Evolutionary conservation across 2,797 vertebrate species (phyloP), one percentile per base, ranked within the genome.

Genomic region (Sciurus vulgaris): DNA sequence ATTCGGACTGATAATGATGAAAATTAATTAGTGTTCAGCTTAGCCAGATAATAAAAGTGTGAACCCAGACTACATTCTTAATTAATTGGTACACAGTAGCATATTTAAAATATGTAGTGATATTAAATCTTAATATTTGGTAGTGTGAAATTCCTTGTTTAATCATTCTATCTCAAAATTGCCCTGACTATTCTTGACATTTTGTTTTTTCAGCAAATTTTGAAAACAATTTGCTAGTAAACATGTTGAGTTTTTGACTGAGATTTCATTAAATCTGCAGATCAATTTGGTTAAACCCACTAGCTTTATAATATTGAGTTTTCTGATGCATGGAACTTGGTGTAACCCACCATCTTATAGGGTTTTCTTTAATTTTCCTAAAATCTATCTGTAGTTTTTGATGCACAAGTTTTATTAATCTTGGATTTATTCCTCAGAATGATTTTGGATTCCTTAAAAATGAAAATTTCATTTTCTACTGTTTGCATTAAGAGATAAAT

Each of bases 41-140:
- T 95, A 93, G 41, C 28, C 44, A 76, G 20, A 91, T 44, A 74
- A 28, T 13, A 78, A 79, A 69, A 93, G 76, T 63, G 72, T 74
- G 12, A 81, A n/a, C 61, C 33, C 69, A 86, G 4, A 3, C 28
- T 30, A 70, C 8, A 63, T 26, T 4, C 7, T 92, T 77, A 59
- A 63, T 18, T 78, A 18, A 67, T 44, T 83, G 14, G 12, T 56
- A 33, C 5, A 84, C 0, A 54, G 59, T 9, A 61, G 65, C 79
- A 78, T 70, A 59, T 67, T 30, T 65, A 65, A 30, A 65, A 65
- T 65, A 74, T 30, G 28, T 78, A 49, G 47, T 77, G 59, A 70
- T 13, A 59, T 30, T 86, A 86, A 70, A 47, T 70, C 35, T 86
- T 78, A 51, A 24, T 47, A 33, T 59, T 2, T 47, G 13, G 9